Evolutionary conservation across 2,113 vertebrate genomes (phyloP).

Genomic region (Catagonus wagneri): DNA sequence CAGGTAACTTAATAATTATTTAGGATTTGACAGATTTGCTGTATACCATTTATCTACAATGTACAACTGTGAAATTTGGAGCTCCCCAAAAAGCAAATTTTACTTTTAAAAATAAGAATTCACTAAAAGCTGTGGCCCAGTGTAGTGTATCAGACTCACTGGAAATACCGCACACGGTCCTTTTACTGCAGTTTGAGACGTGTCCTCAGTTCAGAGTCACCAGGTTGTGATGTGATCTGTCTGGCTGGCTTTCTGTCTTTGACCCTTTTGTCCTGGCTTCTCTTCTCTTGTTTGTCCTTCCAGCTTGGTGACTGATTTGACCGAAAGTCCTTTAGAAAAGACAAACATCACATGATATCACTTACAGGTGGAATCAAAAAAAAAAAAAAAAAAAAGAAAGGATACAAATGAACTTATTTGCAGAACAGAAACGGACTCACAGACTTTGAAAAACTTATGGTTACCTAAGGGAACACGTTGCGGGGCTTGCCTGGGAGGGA

Average conservation of each 20-base stretch:
- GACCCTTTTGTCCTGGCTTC: background rate
- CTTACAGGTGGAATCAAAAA: no score
- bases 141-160: accelerated
- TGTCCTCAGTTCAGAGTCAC: background rate
- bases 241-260: background rate
- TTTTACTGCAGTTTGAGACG: background rate
- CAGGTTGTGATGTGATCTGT: accelerated
- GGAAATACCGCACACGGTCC: background rate
- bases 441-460: no score
- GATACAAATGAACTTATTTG: no score
- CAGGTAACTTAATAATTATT: background rate
- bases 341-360: no score
- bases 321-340: background rate
- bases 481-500: no score
- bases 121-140: no score
- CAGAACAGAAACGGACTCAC: no score
- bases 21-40: background rate
- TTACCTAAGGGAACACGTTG: no score
- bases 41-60: background rate
- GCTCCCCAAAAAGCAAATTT: background rate
- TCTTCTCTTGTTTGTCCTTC: background rate
- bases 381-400: no score
- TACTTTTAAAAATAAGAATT: background rate
- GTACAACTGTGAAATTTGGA: background rate
- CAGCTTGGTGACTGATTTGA: background rate